A percentile compares a stretch with the other conserved stretches of the same genome.
Evolutionary conservation across 2,888 invertebrate genomes (phyloP).

Genomic region (Trimorus sp.): DNA sequence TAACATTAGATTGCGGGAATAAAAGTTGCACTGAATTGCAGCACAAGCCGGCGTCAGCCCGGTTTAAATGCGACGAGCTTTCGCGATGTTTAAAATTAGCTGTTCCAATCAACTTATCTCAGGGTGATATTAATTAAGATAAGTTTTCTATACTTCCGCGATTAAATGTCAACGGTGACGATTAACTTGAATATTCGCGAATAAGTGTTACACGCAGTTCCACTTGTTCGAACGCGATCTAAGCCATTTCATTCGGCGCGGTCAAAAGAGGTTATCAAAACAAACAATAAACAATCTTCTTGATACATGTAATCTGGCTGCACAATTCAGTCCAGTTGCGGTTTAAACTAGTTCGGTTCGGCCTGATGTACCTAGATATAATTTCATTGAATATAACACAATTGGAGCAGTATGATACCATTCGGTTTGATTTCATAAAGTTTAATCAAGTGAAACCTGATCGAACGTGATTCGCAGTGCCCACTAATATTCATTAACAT

Average conservation of each 20-base stretch:
- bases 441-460: conserved; percentile 15
- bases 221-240: neutral
- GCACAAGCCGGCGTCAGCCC: no score
- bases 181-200: neutral
- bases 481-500: conserved; percentile 4
- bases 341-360: conserved; percentile 21
- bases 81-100: no score
- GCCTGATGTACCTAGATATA: conserved; percentile 8
- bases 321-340: conserved; percentile 1
- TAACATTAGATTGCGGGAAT: no score
- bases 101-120: neutral
- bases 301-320: conserved; percentile 11
- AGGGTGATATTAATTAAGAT: neutral
- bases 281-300: conserved; percentile 10
- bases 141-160: no score
- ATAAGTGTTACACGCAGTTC: neutral
- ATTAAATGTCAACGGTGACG: no score
- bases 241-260: neutral
- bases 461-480: neutral
- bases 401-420: conserved; percentile 13
- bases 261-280: conserved; percentile 4
- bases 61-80: no score
- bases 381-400: conserved; percentile 28
- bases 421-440: conserved; percentile 14
- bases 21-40: no score